A percentile compares a stretch with the other conserved stretches of the same genome.
These are phyloP conservation scores for Drosophila navojoa DNA, from an alignment of 1,140 invertebrate genomes.

Conservation along the genomic window DNA sequence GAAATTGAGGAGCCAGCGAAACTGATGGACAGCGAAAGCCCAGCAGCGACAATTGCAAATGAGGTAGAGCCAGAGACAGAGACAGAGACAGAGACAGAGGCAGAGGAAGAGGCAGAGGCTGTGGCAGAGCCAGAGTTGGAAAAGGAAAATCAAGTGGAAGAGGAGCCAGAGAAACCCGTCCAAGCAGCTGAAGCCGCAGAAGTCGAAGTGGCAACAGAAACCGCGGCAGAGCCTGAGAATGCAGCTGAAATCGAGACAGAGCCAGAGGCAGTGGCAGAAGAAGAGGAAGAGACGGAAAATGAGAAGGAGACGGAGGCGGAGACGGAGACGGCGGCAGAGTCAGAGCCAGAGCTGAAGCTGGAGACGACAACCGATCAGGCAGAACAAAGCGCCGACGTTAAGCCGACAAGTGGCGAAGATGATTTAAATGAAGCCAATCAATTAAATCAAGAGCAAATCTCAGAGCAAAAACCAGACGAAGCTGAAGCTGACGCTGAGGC, in stretches of 20 bases:
- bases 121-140: slow-evolving; percentile 34
- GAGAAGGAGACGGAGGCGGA: slow-evolving; percentile 21
- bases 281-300: slow-evolving; percentile 11
- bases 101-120: too few relatives aligned
- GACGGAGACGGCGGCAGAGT: slow-evolving; percentile 5
- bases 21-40: slow-evolving; percentile 17
- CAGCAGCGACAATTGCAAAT: slow-evolving; percentile 10
- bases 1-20: slow-evolving; percentile 29
- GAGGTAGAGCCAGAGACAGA: not conserved
- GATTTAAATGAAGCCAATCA: slow-evolving; percentile 82
- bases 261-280: slow-evolving; percentile 8
- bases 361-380: slow-evolving; percentile 54
- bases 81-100: slow-evolving; percentile 19
- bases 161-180: slow-evolving; percentile 40
- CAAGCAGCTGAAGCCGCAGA: slow-evolving; percentile 38
- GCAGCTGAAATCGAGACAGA: slow-evolving; percentile 49
- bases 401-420: slow-evolving; percentile 78
- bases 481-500: not conserved
- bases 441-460: slow-evolving; percentile 67
- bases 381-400: slow-evolving; percentile 72
- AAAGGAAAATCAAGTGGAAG: slow-evolving; percentile 21
- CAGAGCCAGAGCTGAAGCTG: slow-evolving; percentile 25
- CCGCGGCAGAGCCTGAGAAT: slow-evolving; percentile 8
- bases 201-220: slow-evolving; percentile 30
- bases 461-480: slow-evolving; percentile 13